Evolutionary conservation across 23 tunicate genomes (phyloP), one percentile per base, ranked within the genome.

Genomic region (Styela clava): DNA sequence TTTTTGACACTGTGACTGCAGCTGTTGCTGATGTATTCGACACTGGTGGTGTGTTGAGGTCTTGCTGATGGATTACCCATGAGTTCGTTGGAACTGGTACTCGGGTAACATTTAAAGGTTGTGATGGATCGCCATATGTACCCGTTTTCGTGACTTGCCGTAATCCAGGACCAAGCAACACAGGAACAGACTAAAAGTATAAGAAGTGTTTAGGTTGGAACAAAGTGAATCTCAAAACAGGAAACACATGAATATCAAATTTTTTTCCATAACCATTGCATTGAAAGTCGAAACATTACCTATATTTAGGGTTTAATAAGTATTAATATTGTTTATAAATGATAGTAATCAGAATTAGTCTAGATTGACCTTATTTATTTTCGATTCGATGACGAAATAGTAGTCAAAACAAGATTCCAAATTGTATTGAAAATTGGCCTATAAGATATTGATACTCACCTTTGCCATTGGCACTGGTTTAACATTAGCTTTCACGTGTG

Each of bases 401-500:
- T 28, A n/a, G 37, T 3, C 34, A 71, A 33, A 16, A 71, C 34
- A 26, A 35, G 34, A 16, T 71, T 71, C 16, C 16, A 35, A 30
- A 35, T 71, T 32, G 77, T 16, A 28, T 35, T 34, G 20, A 29
- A 21, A 21, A 32, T n/a, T 32, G 27, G 77, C 77, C 29, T 71
- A 71, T 71, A 71, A 35, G 35, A 28, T 3, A 71, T n/a, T n/a
- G n/a, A n/a, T n/a, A n/a, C n/a, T n/a, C n/a, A n/a, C 77, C 3
- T 71, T 71, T 22, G 32, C 18, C 20, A 71, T 71, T 3, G 32
- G 35, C 5, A 71, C 77, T 28, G 32, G 32, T 71, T 32, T 31
- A 16, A 71, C 77, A 30, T 71, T 71, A 34, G 77, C 77, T 71
- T 71, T 71, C 7, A 71, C 34, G 7, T 34, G 77, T 5, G 56